Evolutionary conservation across 2,888 invertebrate species (phyloP), one percentile per base, ranked within the genome.

Genomic region (Sinopyrophorus schimmeli): DNA sequence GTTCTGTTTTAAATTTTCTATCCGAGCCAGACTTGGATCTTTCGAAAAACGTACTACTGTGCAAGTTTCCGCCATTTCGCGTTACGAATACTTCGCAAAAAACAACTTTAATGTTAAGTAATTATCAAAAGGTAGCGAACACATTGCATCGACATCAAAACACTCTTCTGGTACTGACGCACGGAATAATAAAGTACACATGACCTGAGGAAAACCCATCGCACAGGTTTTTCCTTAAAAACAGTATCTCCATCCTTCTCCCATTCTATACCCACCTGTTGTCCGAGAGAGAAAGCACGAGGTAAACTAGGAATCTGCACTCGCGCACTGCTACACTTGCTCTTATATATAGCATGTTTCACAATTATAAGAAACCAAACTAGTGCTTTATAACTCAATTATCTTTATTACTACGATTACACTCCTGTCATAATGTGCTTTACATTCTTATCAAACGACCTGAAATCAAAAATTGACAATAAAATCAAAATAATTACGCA

Each of bases 401-500:
- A 10, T 15, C 15, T 34, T 15, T 34, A 34, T 18, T 34, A 4
- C 5, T 18, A 5, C 5, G 6, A 16, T 43, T 63, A 61, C 67
- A 48, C 66, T 50, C 73, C 71, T 28, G 67, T 66, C 64, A 73
- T 71, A 38, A 86, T 78, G 65, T 77, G 83, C 63, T 83, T 83
- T 2, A 86, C 82, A 64, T 79, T 80, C 58, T 80, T 79, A 69
- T 84, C 83, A 61, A 86, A 86, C 65, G 81, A 80, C 58, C 86
- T 86, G 74, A 47, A 78, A 61, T 10, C 12, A 40, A 54, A 40
- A 24, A 47, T 40, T 28, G 18, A 6, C 3, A 35, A 5, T 23
- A 6, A 23, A 47, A 31, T 38, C 37, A 11, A 28, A 17, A 18
- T 12, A 12, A 12, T 20, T 12, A 21, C 14, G 15, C 11, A 12